These are phyloP conservation scores for Vidua macroura DNA, from an alignment of 2,113 vertebrate species.

Conservation along the genomic window DNA sequence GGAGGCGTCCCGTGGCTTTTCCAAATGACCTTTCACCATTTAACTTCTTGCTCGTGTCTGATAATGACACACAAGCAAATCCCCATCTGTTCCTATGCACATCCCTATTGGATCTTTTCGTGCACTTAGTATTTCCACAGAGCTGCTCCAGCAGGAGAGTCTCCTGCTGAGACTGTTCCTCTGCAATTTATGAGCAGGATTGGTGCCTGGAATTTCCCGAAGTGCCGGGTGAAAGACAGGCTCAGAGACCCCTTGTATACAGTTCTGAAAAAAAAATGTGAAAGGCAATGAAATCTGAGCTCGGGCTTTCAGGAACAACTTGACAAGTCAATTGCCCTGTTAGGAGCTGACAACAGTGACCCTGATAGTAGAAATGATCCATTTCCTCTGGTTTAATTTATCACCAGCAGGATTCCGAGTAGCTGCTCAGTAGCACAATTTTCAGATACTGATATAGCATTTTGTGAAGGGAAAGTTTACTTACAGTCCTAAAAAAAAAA, in stretches of 20 bases:
- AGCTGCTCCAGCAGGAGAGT: neutral
- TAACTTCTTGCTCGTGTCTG: neutral
- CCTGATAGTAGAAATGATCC: constrained; percentile 65
- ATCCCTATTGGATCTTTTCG: neutral
- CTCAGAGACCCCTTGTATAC: constrained; percentile 32
- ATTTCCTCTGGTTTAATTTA: constrained; percentile 63
- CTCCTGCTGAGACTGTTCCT: neutral
- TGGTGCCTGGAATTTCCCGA: constrained; percentile 5
- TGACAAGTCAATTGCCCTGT: constrained; percentile 69
- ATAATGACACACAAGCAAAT: constrained; percentile 2
- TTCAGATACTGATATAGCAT: neutral
- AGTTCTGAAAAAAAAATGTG: constrained; percentile 5
- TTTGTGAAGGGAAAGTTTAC: neutral
- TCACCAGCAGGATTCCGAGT: neutral
- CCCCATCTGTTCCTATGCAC: neutral
- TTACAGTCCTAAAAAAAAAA: neutral
- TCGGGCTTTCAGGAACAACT: constrained; percentile 21
- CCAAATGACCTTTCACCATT: constrained; percentile 23
- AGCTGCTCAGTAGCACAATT: constrained; percentile 23
- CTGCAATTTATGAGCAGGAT: constrained; percentile 28
- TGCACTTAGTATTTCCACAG: neutral
- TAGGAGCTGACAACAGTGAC: constrained; percentile 63
- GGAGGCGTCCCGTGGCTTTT: neutral
- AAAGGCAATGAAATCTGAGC: constrained; percentile 64
- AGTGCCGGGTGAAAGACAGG: neutral